phyloP scores from a whole-genome alignment of 2,888 invertebrate genomes.

The Onthophagus sagittarius region DNA sequence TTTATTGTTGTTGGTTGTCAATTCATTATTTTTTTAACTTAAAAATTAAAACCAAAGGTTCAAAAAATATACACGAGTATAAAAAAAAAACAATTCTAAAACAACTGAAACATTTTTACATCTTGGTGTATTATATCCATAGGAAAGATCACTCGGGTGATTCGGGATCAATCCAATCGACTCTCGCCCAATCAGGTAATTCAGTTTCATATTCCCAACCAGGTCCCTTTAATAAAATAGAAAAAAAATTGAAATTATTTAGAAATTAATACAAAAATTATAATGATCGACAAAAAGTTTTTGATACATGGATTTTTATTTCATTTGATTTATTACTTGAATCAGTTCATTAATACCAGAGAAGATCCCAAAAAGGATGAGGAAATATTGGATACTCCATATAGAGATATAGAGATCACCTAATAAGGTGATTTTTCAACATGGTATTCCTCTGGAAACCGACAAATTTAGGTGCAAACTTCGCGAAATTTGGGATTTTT shows the following conservation, averaged over 20 bases:
- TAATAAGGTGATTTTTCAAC: too few relatives aligned
- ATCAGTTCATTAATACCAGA: too few relatives aligned
- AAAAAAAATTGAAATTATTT: not conserved
- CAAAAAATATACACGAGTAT: constrained; percentile 24
- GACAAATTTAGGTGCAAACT: too few relatives aligned
- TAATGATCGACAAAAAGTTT: too few relatives aligned
- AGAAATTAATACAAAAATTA: too few relatives aligned
- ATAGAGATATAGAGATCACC: too few relatives aligned
- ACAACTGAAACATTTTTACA: constrained; percentile 33
- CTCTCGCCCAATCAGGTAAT: constrained; percentile 87
- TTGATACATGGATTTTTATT: too few relatives aligned
- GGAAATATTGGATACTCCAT: too few relatives aligned
- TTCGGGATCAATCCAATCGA: constrained; percentile 76
- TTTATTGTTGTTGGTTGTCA: constrained; percentile 1
- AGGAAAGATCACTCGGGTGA: constrained; percentile 44
- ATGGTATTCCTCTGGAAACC: too few relatives aligned
- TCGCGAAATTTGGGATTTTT: too few relatives aligned
- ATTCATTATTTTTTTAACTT: not conserved
- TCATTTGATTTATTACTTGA: too few relatives aligned
- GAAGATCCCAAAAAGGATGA: too few relatives aligned
- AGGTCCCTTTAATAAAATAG: constrained; percentile 63
- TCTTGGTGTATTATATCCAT: constrained; percentile 25
- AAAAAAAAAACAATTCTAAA: constrained; percentile 45
- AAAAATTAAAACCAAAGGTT: constrained; percentile 6
- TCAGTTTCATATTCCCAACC: constrained; percentile 93